Base-by-base conservation (phyloP, 2,888 invertebrate genomes). In the Nysson spinosus region DNA sequence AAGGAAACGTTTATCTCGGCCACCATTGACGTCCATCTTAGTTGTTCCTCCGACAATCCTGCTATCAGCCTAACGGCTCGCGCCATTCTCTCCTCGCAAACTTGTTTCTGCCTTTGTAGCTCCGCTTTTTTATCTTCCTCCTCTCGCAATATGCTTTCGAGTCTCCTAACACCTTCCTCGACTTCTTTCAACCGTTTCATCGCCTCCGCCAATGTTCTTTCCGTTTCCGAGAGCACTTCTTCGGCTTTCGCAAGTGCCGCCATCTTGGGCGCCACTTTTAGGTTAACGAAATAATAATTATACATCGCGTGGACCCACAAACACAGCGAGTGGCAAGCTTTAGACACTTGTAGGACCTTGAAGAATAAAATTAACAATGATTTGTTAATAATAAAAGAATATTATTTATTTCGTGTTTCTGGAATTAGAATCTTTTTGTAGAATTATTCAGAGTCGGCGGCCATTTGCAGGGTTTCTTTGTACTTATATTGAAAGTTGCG, bases 291-390 rank as follows among this genome's bases (percentile, higher is more conserved):
- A 84, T 97, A 97, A 87, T 95, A 98, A 83, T 96, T 93, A 87
- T 94, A 97, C 93, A 98, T 96, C 0, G 97, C 97, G 77, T 95
- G 93, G 22, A 96, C 92, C 96, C 96, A 96, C 89, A 95, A 93
- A 79, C 96, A 96, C 1, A 96, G 88, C 0, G 94, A 94, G 68
- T 92, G 92, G 81, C 94, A 94, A 0, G 94, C 94, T 85, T 93
- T 94, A 0, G 94, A 95, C 7, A 93, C 92, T 91, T 92, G 81
- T 3, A 78, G 75, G 49, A 77, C 62, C 79, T 80, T 46, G 19
- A 9, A 2, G 9, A 9, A n/a, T 3, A 4, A 19, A 9, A 19
- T 30, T 44, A 24, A 24, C 24, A 6, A 4, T 30, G 7, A 3
- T 30, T 30, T 11, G n/a, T 4, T 30, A n/a, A n/a, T 24, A n/a